Evolutionary conservation across 2,113 vertebrate species (phyloP).

Genomic region (Ptychochromis oligacanthus): DNA sequence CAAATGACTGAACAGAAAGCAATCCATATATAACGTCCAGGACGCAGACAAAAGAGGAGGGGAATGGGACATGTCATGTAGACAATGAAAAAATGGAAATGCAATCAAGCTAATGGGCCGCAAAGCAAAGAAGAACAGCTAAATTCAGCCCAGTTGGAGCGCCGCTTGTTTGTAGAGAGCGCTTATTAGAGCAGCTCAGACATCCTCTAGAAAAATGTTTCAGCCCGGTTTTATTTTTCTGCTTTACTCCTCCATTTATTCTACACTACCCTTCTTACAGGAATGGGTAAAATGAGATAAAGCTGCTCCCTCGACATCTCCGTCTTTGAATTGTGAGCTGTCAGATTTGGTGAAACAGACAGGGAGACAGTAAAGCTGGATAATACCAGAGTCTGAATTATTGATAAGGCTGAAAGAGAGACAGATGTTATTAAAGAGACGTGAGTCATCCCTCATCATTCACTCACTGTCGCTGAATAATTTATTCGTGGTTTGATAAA

Average conservation of each 20-base stretch:
- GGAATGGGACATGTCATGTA: constrained; percentile 28
- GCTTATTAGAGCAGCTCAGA: background rate
- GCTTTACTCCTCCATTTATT: background rate
- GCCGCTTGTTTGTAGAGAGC: background rate
- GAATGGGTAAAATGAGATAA: constrained; percentile 14
- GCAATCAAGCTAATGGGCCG: constrained; percentile 54
- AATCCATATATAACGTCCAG: background rate
- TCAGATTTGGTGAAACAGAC: constrained; percentile 47
- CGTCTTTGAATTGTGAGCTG: background rate
- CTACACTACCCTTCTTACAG: background rate
- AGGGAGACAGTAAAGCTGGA: constrained; percentile 35
- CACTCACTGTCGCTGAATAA: constrained; percentile 51
- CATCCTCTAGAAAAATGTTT: background rate
- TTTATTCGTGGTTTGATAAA: constrained; percentile 58
- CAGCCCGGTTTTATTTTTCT: background rate
- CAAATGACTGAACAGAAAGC: background rate
- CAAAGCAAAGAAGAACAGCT: constrained; percentile 7
- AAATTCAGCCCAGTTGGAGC: background rate
- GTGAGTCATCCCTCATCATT: constrained; percentile 47
- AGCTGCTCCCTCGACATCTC: background rate
- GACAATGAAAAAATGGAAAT: constrained; percentile 53
- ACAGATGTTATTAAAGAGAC: constrained; percentile 61
- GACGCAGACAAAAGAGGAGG: background rate
- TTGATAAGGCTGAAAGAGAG: constrained; percentile 52
- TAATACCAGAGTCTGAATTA: constrained; percentile 70